Conservation (phyloP, 2,797 vertebrate species). For the Sebastes dallii region DNA sequence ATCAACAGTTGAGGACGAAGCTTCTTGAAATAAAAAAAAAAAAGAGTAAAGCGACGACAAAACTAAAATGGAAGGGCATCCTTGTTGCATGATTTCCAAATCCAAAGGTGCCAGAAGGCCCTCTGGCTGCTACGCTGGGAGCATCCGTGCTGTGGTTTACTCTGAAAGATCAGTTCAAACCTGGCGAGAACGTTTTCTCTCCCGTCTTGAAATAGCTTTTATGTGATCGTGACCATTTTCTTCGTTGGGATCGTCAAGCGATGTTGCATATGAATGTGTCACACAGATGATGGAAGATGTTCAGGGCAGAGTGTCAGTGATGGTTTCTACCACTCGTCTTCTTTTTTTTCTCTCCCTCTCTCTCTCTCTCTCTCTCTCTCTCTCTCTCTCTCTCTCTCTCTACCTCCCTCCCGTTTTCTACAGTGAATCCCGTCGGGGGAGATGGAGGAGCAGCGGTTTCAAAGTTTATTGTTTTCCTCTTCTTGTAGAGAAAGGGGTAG, state of each 20-base stretch:
- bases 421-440: slow-evolving; percentile 54
- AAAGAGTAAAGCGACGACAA: not conserved
- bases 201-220: slow-evolving; percentile 8
- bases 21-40: slow-evolving; percentile 13
- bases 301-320: slow-evolving; percentile 16
- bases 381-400: slow-evolving; percentile 54
- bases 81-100: not conserved
- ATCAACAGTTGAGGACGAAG: slow-evolving; percentile 29
- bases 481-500: slow-evolving; percentile 47
- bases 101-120: not conserved
- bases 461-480: slow-evolving; percentile 62
- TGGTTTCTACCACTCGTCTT: slow-evolving; percentile 22
- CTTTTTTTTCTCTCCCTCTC: slow-evolving; percentile 5
- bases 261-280: slow-evolving; percentile 35
- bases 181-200: not conserved
- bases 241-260: not conserved
- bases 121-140: slow-evolving; percentile 7
- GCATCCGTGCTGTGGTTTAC: slow-evolving; percentile 13
- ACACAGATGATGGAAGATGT: slow-evolving; percentile 13
- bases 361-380: slow-evolving; percentile 48
- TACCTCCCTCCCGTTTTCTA: slow-evolving; percentile 49
- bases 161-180: slow-evolving; percentile 11
- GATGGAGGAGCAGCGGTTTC: slow-evolving; percentile 57
- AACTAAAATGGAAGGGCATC: not conserved
- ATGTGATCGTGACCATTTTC: slow-evolving; percentile 11